Percentiles rank a stretch among this genome's conserved stretches.
phyloP scores from a whole-genome alignment of 2,888 invertebrate genomes.

The Lasiommata megera region DNA sequence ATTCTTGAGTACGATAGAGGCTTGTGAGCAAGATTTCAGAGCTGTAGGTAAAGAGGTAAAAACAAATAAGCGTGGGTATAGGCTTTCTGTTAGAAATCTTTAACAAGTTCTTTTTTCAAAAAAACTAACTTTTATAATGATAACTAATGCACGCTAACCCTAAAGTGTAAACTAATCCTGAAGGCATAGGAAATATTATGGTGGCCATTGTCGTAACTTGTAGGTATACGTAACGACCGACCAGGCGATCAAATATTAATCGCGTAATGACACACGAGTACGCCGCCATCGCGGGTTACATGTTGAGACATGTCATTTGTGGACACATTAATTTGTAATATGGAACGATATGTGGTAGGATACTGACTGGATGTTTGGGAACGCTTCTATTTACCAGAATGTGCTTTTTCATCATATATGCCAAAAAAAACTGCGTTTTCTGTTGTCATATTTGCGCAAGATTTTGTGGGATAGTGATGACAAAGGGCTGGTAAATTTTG shows the following conservation, averaged over 20 bases:
- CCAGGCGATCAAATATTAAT: slow-evolving; percentile 30
- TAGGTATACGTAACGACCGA: slow-evolving; percentile 18
- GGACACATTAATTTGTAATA: slow-evolving; percentile 7
- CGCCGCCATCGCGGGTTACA: slow-evolving; percentile 5
- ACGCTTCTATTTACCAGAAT: not conserved
- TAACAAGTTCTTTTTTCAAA: too few relatives aligned
- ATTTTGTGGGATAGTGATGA: too few relatives aligned
- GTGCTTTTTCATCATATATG: too few relatives aligned
- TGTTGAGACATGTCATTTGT: slow-evolving; percentile 22
- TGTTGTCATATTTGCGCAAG: too few relatives aligned
- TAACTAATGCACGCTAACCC: not conserved
- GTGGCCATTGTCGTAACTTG: slow-evolving; percentile 12
- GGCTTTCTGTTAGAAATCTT: too few relatives aligned
- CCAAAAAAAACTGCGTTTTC: too few relatives aligned
- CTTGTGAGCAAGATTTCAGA: too few relatives aligned
- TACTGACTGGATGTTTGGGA: not conserved
- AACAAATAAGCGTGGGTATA: too few relatives aligned
- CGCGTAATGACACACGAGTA: slow-evolving; percentile 26
- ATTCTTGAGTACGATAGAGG: too few relatives aligned
- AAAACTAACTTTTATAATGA: too few relatives aligned
- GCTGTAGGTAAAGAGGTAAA: too few relatives aligned
- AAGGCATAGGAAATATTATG: slow-evolving; percentile 16
- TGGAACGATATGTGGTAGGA: not conserved
- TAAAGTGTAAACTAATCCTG: not conserved
- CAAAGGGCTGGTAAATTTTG: too few relatives aligned